A percentile compares a stretch with the other conserved stretches of the same genome.
Conservation (phyloP, 2,797 vertebrate species). For the Diceros bicornis region DNA sequence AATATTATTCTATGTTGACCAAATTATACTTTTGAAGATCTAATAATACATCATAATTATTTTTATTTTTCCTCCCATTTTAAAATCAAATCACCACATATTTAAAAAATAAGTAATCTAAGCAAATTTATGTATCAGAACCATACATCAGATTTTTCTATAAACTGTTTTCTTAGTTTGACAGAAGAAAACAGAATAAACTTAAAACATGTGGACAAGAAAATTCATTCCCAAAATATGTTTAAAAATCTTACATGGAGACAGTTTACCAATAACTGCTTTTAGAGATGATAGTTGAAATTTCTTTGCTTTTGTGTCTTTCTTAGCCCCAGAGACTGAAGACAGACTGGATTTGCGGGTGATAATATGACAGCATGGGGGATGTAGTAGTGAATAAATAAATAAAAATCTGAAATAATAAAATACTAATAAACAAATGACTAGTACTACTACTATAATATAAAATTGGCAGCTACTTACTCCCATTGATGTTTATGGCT, state of each 20-base stretch:
- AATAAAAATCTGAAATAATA: not conserved
- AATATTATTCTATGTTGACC: not conserved
- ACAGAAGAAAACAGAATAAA: not conserved
- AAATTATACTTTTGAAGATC: not conserved
- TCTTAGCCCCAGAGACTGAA: not conserved
- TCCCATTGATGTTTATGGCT: not conserved
- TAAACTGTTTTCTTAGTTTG: not conserved
- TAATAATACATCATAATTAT: not conserved
- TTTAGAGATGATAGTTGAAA: not conserved
- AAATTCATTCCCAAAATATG: not conserved
- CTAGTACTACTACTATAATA: not conserved
- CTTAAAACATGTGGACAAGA: not conserved
- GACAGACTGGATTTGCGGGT: not conserved
- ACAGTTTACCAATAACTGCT: not conserved
- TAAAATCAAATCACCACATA: not conserved
- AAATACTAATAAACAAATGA: not conserved
- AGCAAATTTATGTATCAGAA: not conserved
- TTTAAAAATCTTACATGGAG: not conserved
- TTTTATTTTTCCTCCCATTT: not conserved
- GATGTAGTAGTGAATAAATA: not conserved
- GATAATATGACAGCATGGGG: not conserved
- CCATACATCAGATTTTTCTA: not conserved
- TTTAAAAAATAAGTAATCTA: constrained; percentile 3
- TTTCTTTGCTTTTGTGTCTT: not conserved
- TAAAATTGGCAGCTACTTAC: not conserved